These are phyloP conservation scores for Ceratosolen solmsi DNA, from an alignment of 1,140 invertebrate genomes.

Conservation along the genomic window DNA sequence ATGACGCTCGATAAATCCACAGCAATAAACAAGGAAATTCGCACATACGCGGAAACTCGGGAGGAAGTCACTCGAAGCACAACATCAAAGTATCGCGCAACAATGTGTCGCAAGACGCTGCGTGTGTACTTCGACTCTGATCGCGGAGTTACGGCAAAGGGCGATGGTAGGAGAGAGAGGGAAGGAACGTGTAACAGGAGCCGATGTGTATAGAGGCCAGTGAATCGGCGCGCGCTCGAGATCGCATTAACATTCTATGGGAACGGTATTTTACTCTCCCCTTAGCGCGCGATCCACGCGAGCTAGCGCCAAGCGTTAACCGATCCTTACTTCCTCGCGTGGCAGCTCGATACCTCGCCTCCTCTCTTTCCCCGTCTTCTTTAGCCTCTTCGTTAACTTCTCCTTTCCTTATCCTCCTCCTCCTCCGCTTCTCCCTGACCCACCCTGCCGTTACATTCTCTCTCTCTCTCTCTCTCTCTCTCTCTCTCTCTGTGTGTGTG, in stretches of 20 bases:
- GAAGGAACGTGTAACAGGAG: conserved; percentile 39
- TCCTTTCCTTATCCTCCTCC: neutral
- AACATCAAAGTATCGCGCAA: conserved; percentile 39
- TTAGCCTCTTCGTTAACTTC: neutral
- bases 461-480: neutral
- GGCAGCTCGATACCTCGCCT: neutral
- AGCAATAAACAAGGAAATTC: conserved; percentile 47
- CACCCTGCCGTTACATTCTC: neutral
- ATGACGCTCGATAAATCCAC: no score
- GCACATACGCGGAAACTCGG: conserved; percentile 41
- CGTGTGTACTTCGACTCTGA: neutral
- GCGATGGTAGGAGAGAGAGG: no score
- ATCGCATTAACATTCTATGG: conserved; percentile 67
- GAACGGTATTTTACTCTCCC: conserved; percentile 65
- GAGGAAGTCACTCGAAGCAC: conserved; percentile 33
- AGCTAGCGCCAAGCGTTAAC: conserved; percentile 23
- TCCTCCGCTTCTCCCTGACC: neutral
- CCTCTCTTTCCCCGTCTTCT: neutral
- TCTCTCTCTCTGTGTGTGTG: no score
- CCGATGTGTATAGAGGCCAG: conserved; percentile 27
- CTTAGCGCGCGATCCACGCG: conserved; percentile 26
- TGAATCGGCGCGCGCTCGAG: conserved; percentile 29
- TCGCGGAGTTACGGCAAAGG: neutral
- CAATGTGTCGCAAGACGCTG: conserved; percentile 20
- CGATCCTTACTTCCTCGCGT: conserved; percentile 41